Percentiles rank a stretch among this genome's conserved stretches.
Evolutionary conservation across 64 coral and sea anemone species (phyloP).

Genomic region (Actinia equina): DNA sequence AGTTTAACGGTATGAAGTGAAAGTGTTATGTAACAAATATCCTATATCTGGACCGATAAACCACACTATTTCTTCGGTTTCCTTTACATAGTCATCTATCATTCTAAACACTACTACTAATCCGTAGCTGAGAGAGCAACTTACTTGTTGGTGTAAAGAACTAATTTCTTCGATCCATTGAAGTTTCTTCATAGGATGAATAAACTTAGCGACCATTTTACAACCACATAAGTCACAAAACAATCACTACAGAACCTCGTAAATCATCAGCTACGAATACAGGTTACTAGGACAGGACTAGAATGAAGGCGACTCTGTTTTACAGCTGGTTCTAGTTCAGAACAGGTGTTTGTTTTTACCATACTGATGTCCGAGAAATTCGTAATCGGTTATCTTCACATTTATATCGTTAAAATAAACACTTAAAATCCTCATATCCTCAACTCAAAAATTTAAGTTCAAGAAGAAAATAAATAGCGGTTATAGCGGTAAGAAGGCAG

Average conservation of each 20-base stretch:
- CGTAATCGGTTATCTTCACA: not conserved
- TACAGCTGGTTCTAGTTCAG: no score
- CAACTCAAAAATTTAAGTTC: no score
- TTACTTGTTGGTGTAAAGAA: not conserved
- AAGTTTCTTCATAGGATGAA: not conserved
- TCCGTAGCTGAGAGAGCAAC: not conserved
- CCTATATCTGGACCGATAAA: no score
- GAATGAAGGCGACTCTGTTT: no score
- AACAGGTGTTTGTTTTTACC: not conserved
- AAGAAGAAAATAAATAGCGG: no score
- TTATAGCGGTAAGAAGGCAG: no score
- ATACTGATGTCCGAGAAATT: not conserved
- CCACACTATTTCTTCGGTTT: no score
- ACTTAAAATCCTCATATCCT: not conserved
- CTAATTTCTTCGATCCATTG: slow-evolving; percentile 14
- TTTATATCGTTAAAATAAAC: not conserved
- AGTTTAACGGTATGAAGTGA: no score
- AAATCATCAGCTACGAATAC: not conserved
- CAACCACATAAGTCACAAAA: not conserved
- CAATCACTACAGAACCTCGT: no score
- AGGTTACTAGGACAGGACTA: not conserved
- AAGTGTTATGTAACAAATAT: no score
- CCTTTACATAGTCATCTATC: no score
- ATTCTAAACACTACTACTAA: no score
- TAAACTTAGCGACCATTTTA: not conserved